phyloP scores from a whole-genome alignment of 2,888 invertebrate genomes.

The Mantis religiosa region DNA sequence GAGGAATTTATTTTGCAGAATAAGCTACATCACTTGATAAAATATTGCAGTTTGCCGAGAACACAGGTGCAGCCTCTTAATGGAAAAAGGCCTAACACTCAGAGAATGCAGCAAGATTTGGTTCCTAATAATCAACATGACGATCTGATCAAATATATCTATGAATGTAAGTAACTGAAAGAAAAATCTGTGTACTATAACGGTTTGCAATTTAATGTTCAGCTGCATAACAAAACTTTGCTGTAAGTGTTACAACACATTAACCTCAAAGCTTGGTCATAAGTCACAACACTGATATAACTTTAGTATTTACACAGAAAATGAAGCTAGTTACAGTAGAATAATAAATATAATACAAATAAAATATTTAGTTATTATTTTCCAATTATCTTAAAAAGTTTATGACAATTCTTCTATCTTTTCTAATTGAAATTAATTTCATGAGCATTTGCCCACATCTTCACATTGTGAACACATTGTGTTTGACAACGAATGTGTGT shows the following conservation, averaged over 20 bases:
- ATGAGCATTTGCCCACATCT: too few relatives aligned
- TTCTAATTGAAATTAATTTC: too few relatives aligned
- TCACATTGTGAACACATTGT: too few relatives aligned
- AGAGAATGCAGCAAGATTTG: conserved; percentile 26
- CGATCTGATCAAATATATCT: conserved; percentile 28
- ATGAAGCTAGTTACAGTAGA: too few relatives aligned
- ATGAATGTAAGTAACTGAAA: conserved; percentile 24
- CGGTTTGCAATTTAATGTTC: not conserved
- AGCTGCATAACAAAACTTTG: not conserved
- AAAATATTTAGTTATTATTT: too few relatives aligned
- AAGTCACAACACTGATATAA: too few relatives aligned
- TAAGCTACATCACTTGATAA: not conserved
- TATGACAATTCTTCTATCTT: too few relatives aligned
- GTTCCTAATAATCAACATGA: conserved; percentile 26
- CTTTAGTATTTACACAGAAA: too few relatives aligned
- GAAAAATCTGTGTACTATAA: not conserved
- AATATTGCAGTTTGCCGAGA: conserved; percentile 14
- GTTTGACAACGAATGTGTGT: too few relatives aligned
- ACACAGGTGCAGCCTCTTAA: conserved; percentile 26
- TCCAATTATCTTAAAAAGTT: too few relatives aligned
- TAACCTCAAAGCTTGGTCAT: not conserved
- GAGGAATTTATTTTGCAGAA: not conserved
- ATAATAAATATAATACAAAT: too few relatives aligned
- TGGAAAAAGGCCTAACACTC: conserved; percentile 26
- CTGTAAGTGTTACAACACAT: not conserved